Base-by-base conservation (phyloP, 2,113 vertebrate genomes). In the Pipra filicauda region DNA sequence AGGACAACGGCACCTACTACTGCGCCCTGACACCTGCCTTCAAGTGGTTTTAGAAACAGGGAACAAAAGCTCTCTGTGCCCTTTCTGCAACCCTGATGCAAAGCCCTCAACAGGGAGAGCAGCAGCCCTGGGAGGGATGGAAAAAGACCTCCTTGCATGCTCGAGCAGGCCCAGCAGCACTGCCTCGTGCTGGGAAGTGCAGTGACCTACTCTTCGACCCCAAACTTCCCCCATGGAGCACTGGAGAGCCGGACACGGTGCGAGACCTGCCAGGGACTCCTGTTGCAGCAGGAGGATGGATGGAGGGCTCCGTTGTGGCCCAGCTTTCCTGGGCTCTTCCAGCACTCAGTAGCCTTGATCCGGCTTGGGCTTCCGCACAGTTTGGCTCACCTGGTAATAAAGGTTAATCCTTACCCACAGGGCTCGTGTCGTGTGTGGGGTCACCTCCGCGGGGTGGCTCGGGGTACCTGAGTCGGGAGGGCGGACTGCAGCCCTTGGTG, bases 161-260 rank as follows among this genome's bases (percentile, higher is more conserved):
- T 65, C 26, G 49, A 79, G 41, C 7, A 9, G 71, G 37, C 43
- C 52, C 12, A 8, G 80, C 59, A 57, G 33, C 7, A 1, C 59
- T 15, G 52, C 14, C 1, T 24, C 12, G 22, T 15, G 75, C 79
- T 14, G 28, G 14, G 58, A 24, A 7, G 9, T 3, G 66, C 73
- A 39, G 66, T 48, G 18, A 22, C 12, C 54, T 82, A 67, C 24
- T 59, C 19, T 28, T 6, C 2, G 1, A 51, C 19, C 23, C 24
- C n/a, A 9, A 0, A 11, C 0, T 0, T 65, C 19, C 73, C 24
- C 8, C 8, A 0, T 0, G 21, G 57, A 71, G 17, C 46, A 3
- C 2, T 0, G 9, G 35, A 1, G 28, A 41, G 33, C 39, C 64
- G 2, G 7, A 4, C 21, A 1, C 0, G 3, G 43, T 5, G n/a